A percentile compares a stretch with the other conserved stretches of the same genome.
Conservation (phyloP, 2,113 vertebrate species). For the Saccopteryx bilineata region DNA sequence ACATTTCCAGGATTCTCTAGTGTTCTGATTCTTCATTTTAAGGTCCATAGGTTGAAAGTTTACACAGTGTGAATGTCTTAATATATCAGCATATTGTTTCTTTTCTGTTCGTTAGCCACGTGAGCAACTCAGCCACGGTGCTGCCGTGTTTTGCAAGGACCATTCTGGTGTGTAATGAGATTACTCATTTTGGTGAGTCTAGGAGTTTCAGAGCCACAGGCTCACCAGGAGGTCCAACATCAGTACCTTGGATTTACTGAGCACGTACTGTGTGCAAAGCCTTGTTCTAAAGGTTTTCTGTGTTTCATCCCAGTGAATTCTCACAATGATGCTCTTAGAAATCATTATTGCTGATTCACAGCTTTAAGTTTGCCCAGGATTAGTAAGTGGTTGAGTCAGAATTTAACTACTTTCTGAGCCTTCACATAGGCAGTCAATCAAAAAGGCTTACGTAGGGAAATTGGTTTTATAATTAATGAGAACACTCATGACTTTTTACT, state of each 20-base stretch:
- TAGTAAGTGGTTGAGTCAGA: neutral
- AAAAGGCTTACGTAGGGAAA: neutral
- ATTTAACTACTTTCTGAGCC: slow-evolving; percentile 5
- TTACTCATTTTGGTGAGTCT: neutral
- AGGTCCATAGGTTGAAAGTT: neutral
- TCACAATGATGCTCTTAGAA: neutral
- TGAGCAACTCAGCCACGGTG: neutral
- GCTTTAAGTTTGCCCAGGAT: neutral
- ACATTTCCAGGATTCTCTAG: neutral
- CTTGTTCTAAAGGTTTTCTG: neutral
- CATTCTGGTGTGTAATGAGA: neutral
- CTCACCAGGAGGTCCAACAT: neutral
- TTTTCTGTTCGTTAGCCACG: neutral
- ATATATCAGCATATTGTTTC: neutral
- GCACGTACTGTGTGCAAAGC: neutral
- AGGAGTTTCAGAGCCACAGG: neutral
- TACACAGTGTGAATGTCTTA: neutral
- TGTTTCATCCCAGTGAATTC: neutral
- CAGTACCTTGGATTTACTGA: neutral
- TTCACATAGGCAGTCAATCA: neutral
- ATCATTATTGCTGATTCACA: neutral
- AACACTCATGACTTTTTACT: neutral
- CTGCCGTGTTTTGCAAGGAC: neutral
- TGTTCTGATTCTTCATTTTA: slow-evolving; percentile 7
- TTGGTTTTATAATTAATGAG: neutral